These are phyloP conservation scores for Kryptolebias ocellatus DNA, from an alignment of 2,797 vertebrate genomes.

Conservation along the genomic window DNA sequence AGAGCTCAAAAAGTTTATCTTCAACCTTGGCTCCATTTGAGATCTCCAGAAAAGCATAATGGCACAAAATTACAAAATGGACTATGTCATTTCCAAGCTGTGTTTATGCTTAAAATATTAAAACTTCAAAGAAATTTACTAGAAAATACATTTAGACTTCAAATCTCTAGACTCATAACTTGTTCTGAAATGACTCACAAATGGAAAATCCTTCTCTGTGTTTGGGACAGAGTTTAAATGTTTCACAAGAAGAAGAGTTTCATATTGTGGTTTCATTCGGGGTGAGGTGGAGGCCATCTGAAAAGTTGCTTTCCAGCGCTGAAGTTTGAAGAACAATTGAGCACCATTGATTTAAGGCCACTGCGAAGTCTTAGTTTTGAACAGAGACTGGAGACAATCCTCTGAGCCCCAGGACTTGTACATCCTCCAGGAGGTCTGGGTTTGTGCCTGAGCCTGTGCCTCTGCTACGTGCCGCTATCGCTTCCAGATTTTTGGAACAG, in stretches of 20 bases:
- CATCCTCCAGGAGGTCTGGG: constrained; percentile 45
- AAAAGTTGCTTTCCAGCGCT: constrained; percentile 26
- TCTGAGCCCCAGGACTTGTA: constrained; percentile 28
- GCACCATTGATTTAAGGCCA: constrained; percentile 21
- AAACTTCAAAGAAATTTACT: not conserved
- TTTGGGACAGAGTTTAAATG: constrained; percentile 21
- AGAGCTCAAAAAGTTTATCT: constrained; percentile 20
- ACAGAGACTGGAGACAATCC: constrained; percentile 20
- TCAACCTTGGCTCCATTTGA: constrained; percentile 22
- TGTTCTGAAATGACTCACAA: constrained; percentile 52
- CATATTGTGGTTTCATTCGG: constrained; percentile 15
- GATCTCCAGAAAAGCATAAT: constrained; percentile 23
- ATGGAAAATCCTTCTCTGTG: constrained; percentile 57
- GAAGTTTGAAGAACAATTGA: constrained; percentile 9
- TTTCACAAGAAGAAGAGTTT: constrained; percentile 43
- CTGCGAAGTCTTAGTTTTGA: constrained; percentile 26
- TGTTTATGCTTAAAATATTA: not conserved
- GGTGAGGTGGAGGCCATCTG: constrained; percentile 64
- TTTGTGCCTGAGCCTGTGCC: constrained; percentile 45
- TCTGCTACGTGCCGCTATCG: constrained; percentile 34
- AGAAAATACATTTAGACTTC: not conserved
- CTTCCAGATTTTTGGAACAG: constrained; percentile 41
- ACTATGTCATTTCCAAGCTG: not conserved
- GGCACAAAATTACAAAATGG: not conserved
- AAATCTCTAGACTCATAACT: constrained; percentile 30